These are phyloP conservation scores for Chydorus sphaericus DNA, from an alignment of 2,888 invertebrate genomes.

Conservation along the genomic window DNA sequence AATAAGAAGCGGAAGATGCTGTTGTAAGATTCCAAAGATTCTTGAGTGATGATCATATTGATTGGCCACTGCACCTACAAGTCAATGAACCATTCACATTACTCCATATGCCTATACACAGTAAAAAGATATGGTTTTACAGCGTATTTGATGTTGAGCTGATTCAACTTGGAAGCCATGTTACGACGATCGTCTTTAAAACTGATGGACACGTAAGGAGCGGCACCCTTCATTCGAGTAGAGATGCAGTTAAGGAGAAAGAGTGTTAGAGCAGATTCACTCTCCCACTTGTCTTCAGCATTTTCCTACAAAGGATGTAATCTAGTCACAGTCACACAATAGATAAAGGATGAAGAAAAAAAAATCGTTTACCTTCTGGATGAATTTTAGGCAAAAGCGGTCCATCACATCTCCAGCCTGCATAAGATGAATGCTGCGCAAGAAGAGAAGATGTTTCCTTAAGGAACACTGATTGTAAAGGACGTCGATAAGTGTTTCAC, in stretches of 20 bases:
- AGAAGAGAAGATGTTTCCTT: constrained; percentile 32
- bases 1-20: constrained; percentile 36
- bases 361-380: constrained; percentile 30
- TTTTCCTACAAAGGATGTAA: constrained; percentile 15
- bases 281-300: constrained; percentile 15
- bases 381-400: constrained; percentile 35
- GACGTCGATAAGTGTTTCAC: constrained; percentile 20
- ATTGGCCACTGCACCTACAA: constrained; percentile 28
- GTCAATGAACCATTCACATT: neutral
- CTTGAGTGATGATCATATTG: constrained; percentile 28
- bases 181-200: constrained; percentile 17
- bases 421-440: constrained; percentile 37
- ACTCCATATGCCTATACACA: constrained; percentile 16
- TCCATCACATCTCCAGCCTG: constrained; percentile 38
- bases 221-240: constrained; percentile 31
- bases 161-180: constrained; percentile 19
- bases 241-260: constrained; percentile 34
- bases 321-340: neutral
- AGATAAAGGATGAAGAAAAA: neutral
- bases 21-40: constrained; percentile 28
- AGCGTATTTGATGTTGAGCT: constrained; percentile 27
- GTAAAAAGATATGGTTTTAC: constrained; percentile 18
- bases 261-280: constrained; percentile 15
- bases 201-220: constrained; percentile 28
- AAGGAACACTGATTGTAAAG: constrained; percentile 34